Conservation (phyloP, 30 jellyfish, hydroid and myxozoan species). For the Nemopilema nomurai region DNA sequence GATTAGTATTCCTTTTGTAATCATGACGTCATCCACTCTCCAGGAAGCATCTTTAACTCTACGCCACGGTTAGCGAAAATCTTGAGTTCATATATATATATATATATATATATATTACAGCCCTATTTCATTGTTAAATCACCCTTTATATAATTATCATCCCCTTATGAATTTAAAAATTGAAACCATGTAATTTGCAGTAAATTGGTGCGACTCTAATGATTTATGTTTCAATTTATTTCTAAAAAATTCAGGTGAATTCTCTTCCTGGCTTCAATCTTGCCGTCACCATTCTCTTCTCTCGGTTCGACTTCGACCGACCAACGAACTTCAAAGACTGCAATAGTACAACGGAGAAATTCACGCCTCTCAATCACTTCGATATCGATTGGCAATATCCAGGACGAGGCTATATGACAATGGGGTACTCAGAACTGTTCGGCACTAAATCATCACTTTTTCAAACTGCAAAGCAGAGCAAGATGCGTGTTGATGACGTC, state of each 20-base stretch:
- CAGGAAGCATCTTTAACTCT: no score
- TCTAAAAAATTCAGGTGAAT: constrained; percentile 80
- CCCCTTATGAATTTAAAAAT: no score
- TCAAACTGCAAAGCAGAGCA: constrained; percentile 14
- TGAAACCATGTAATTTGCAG: no score
- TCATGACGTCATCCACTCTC: no score
- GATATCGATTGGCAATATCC: constrained; percentile 84
- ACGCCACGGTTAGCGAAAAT: no score
- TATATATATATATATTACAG: no score
- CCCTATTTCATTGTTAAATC: no score
- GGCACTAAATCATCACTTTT: constrained; percentile 12
- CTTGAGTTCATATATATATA: no score
- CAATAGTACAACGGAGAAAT: constrained; percentile 40
- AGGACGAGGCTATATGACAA: constrained; percentile 81
- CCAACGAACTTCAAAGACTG: constrained; percentile 57
- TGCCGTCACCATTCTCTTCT: constrained; percentile 83
- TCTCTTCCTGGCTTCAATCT: constrained; percentile 72
- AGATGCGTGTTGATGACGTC: background rate
- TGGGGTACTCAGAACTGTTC: constrained; percentile 67
- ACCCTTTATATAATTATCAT: no score
- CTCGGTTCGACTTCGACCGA: constrained; percentile 59
- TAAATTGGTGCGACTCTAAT: no score
- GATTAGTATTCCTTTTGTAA: no score
- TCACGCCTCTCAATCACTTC: constrained; percentile 58
- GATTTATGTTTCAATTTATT: no score